Conservation (phyloP, 1,140 invertebrate species). For the Nephila pilipes region DNA sequence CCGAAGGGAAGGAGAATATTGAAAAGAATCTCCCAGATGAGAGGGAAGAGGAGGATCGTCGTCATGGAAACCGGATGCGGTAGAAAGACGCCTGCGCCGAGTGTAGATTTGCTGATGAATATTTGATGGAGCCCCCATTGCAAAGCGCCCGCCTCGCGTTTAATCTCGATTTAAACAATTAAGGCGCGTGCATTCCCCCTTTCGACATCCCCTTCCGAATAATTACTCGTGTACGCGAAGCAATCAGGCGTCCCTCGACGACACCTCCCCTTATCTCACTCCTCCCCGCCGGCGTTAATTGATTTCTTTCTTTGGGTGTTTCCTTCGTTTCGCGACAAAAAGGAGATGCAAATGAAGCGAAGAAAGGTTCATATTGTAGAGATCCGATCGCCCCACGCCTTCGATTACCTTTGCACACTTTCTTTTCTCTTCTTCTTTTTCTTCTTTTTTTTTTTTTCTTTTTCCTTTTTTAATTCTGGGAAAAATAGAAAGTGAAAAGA, state of each 20-base stretch:
- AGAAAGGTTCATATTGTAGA: too few species aligned
- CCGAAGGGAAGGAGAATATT: not conserved
- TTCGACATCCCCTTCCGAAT: not conserved
- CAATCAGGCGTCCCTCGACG: constrained; percentile 1
- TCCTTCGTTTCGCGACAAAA: not conserved
- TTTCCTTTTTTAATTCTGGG: too few species aligned
- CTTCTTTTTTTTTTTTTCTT: too few species aligned
- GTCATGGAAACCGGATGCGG: constrained; percentile 2
- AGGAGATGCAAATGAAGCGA: too few species aligned
- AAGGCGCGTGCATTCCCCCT: not conserved
- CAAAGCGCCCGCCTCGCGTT: constrained; percentile 6
- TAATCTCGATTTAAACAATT: constrained; percentile 42
- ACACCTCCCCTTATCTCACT: too few species aligned
- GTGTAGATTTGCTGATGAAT: constrained; percentile 35
- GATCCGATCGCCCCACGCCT: too few species aligned
- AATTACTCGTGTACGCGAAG: constrained; percentile 26
- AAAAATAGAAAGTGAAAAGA: too few species aligned
- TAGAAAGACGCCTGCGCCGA: not conserved
- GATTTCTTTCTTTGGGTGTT: constrained; percentile 3
- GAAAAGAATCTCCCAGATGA: constrained; percentile 21
- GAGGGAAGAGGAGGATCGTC: constrained; percentile 20
- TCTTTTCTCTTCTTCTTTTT: too few species aligned
- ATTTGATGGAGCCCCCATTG: constrained; percentile 4
- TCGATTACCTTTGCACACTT: too few species aligned
- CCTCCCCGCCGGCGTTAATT: not conserved